These are phyloP conservation scores for Apostichopus leukothele DNA, from an alignment of 53 echinoderm and acorn worm species.

Conservation along the genomic window DNA sequence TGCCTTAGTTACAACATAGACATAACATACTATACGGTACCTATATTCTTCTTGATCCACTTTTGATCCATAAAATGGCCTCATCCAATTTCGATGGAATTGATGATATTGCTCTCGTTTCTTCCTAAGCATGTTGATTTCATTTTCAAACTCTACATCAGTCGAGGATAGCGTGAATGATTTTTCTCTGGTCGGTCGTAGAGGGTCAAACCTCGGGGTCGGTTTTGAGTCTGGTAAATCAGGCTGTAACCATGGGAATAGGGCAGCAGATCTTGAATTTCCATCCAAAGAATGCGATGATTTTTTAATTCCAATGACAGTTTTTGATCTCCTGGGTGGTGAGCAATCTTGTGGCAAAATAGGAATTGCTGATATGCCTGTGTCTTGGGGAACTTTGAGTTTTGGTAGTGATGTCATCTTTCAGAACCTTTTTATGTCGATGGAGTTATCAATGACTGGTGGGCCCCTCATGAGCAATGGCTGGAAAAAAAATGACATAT, in stretches of 20 bases:
- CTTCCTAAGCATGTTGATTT: slow-evolving; percentile 65
- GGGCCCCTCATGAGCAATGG: background rate
- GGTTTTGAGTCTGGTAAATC: slow-evolving; percentile 18
- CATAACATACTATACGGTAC: slow-evolving; percentile 42
- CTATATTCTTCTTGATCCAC: slow-evolving; percentile 91
- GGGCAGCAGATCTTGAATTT: background rate
- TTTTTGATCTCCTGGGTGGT: slow-evolving; percentile 6
- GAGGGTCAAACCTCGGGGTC: slow-evolving; percentile 70
- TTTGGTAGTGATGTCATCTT: slow-evolving; percentile 40
- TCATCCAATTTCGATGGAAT: slow-evolving; percentile 86
- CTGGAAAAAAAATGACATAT: background rate
- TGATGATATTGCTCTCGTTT: slow-evolving; percentile 88
- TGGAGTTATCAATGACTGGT: background rate
- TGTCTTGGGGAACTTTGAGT: slow-evolving; percentile 20
- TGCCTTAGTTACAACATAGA: too few species aligned
- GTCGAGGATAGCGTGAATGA: slow-evolving; percentile 83
- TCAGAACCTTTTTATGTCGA: background rate
- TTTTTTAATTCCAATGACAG: background rate
- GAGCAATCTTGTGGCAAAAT: slow-evolving; percentile 19
- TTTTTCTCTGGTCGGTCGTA: slow-evolving; percentile 67
- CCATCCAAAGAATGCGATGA: slow-evolving; percentile 1
- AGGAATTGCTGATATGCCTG: background rate
- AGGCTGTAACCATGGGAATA: slow-evolving; percentile 29
- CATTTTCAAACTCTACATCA: slow-evolving; percentile 75
- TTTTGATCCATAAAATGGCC: slow-evolving; percentile 89